A percentile compares a stretch with the other conserved stretches of the same genome.
These are phyloP conservation scores for Nesogale talazaci DNA, from an alignment of 2,113 vertebrate genomes.

Conservation along the genomic window DNA sequence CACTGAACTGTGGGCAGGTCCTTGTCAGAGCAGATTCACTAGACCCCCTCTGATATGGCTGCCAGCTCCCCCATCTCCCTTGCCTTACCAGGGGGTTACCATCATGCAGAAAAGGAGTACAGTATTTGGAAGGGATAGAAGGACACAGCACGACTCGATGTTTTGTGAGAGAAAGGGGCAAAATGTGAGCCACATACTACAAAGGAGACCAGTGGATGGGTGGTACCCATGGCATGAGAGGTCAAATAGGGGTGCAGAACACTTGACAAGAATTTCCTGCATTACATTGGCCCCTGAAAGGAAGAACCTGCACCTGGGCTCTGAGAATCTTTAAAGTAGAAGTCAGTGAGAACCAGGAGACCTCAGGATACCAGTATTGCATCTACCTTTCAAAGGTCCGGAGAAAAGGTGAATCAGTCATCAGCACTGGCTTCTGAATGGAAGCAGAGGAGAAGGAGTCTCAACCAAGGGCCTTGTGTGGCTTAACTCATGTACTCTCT, in stretches of 20 bases:
- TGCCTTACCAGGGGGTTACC: constrained; percentile 88
- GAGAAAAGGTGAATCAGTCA: background rate
- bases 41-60: constrained; percentile 85
- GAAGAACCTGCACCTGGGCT: constrained; percentile 28
- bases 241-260: background rate
- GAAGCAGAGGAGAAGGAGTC: rapidly evolving
- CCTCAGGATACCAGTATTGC: rapidly evolving
- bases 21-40: constrained; percentile 88
- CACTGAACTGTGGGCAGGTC: constrained; percentile 80
- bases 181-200: constrained; percentile 82
- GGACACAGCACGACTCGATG: constrained; percentile 85
- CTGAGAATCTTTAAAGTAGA: background rate
- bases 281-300: background rate
- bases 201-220: constrained; percentile 50
- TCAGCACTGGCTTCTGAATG: background rate
- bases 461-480: rapidly evolving
- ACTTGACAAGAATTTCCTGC: constrained; percentile 59
- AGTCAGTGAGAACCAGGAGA: background rate
- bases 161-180: constrained; percentile 72
- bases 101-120: constrained; percentile 84
- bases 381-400: background rate
- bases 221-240: background rate
- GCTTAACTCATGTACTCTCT: rapidly evolving
- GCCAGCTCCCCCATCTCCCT: constrained; percentile 85
- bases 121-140: constrained; percentile 87